Base-by-base conservation (phyloP, 35 echinoderm and acorn worm species). In the Acanthaster planci region DNA sequence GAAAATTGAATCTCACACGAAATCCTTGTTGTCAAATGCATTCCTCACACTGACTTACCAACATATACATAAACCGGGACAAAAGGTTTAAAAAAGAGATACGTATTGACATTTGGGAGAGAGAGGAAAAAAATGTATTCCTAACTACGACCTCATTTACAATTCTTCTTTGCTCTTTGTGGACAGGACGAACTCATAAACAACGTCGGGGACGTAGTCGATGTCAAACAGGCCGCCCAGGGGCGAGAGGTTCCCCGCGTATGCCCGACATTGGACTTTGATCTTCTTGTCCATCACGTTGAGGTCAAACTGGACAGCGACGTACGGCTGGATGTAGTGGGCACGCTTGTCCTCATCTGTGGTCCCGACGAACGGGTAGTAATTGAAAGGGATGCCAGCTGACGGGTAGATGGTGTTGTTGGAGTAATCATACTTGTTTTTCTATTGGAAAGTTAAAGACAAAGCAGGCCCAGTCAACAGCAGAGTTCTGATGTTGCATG, bases 171-270 rank as follows among this genome's bases (percentile, higher is more conserved):
- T 68, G 23, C 34, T 72, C 64, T 31, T 35, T 14, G 64, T 34
- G 29, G 64, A 9, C 23, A 72, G 14, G 14, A 31, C 32, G 58
- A 58, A 59, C 39, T 59, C 64, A 44, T 87, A 50, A 19, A 44
- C 37, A 44, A 82, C 80, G 50, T 82, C 31, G 17, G 90, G 87
- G 30, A 44, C 78, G 21, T 64, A 58, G 35, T 87, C 60, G 1
- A 78, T 78, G 76, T 92, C 90, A 52, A 37, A 92, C 15, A 92
- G 84, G n/a, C 90, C 90, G 18, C 64, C 80, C 34, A 72, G 52
- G 15, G 90, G 90, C 1, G 68, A 47, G 32, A 92, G 81, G 56
- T 92, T 92, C 8, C 39, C 84, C 14, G 79, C 76, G 67, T 87
- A 92, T 1, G 84, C 67, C 17, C 56, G n/a, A 55, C 90, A 92